Conservation (phyloP, 2,113 vertebrate genomes). For the Pandion haliaetus region DNA sequence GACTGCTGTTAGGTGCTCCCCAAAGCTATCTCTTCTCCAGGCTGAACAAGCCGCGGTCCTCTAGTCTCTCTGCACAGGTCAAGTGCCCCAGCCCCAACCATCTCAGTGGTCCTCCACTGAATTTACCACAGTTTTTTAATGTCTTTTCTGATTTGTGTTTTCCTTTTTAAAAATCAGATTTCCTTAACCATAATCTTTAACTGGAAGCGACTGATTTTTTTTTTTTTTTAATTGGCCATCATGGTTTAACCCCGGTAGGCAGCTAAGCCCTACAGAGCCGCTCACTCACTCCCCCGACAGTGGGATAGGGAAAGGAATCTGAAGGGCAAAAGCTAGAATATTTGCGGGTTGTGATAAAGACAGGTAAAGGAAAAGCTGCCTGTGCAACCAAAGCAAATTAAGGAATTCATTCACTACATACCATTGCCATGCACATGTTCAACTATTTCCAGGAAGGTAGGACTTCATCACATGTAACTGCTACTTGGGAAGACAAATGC, state of each 20-base stretch:
- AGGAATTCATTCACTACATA: neutral
- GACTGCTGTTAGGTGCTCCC: neutral
- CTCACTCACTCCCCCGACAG: neutral
- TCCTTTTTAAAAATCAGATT: neutral
- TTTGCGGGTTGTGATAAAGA: neutral
- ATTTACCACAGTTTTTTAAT: neutral
- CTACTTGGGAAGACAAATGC: neutral
- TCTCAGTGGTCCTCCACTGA: neutral
- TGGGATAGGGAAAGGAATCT: neutral
- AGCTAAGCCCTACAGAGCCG: neutral
- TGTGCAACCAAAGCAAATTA: neutral
- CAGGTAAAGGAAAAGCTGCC: neutral
- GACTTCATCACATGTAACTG: rapidly evolving
- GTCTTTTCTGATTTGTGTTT: neutral
- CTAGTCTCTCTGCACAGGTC: too few relatives aligned
- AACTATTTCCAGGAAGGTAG: neutral
- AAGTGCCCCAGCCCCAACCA: neutral
- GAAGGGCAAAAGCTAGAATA: neutral
- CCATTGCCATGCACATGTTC: neutral
- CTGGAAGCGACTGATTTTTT: too few relatives aligned
- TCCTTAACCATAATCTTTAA: neutral
- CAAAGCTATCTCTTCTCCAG: neutral
- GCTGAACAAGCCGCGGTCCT: neutral
- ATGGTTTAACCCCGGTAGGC: neutral
- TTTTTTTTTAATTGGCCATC: neutral